These are phyloP conservation scores for Channa argus DNA, from an alignment of 2,113 vertebrate species.

Conservation along the genomic window DNA sequence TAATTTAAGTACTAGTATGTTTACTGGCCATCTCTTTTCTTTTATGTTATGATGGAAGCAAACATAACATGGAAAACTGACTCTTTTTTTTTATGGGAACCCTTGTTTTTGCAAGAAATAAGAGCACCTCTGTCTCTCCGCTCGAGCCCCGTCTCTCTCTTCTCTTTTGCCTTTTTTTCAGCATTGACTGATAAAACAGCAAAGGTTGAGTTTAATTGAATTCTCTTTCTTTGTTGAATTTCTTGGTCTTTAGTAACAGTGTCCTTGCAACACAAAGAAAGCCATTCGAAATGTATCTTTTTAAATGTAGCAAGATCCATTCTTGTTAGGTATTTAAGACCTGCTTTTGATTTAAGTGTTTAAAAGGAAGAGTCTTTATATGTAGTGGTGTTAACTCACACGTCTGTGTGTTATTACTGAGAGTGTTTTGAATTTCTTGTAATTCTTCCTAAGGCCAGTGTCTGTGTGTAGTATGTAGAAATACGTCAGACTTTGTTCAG, in stretches of 20 bases:
- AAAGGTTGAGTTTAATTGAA: conserved; percentile 50
- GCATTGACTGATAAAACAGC: conserved; percentile 15
- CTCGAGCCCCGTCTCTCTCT: not conserved
- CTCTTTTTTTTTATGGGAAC: conserved; percentile 56
- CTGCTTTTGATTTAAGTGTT: conserved; percentile 9
- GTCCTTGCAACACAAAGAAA: conserved; percentile 20
- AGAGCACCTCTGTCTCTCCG: not conserved
- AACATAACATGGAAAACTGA: conserved; percentile 14
- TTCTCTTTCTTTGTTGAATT: conserved; percentile 24
- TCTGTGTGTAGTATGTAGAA: not conserved
- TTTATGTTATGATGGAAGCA: conserved; percentile 20
- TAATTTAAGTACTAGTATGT: conserved; percentile 30
- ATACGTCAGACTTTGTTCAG: not conserved
- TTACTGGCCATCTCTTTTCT: conserved; percentile 26
- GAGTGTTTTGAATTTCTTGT: not conserved
- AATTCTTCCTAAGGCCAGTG: not conserved
- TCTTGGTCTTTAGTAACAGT: conserved; percentile 19
- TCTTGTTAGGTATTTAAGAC: not conserved
- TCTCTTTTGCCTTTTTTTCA: not conserved
- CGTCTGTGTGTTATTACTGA: not conserved
- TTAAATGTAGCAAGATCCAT: conserved; percentile 23
- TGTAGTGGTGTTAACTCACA: not conserved
- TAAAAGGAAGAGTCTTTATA: not conserved
- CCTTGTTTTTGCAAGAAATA: conserved; percentile 45
- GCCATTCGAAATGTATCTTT: conserved; percentile 6